Percentiles rank a stretch among this genome's conserved stretches.
Evolutionary conservation across 2,113 vertebrate species (phyloP).

Genomic region (Speoplatyrhinus poulsoni): DNA sequence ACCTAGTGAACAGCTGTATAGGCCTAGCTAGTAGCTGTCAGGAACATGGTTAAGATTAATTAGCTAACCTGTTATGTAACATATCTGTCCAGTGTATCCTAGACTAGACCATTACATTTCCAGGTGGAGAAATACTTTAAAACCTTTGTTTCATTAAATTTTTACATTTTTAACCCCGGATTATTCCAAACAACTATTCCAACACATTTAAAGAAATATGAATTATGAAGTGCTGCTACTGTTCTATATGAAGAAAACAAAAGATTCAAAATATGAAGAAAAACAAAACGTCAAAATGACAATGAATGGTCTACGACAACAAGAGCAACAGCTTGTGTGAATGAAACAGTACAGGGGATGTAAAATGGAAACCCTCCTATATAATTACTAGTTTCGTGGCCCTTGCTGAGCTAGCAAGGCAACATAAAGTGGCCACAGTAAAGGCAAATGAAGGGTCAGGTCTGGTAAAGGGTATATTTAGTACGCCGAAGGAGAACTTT

Average conservation of each 20-base stretch:
- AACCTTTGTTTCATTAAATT: too few relatives aligned
- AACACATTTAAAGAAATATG: not conserved
- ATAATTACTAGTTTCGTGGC: slow-evolving; percentile 72
- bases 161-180: too few relatives aligned
- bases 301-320: slow-evolving; percentile 46
- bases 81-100: not conserved
- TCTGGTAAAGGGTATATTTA: slow-evolving; percentile 80
- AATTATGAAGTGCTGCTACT: too few relatives aligned
- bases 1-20: slow-evolving; percentile 28
- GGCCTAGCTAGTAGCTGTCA: slow-evolving; percentile 23
- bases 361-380: slow-evolving; percentile 69
- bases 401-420: slow-evolving; percentile 69
- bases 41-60: not conserved
- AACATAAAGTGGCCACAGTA: slow-evolving; percentile 77
- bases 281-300: slow-evolving; percentile 42
- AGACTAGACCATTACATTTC: too few relatives aligned
- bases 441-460: slow-evolving; percentile 79
- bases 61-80: slow-evolving; percentile 21
- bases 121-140: too few relatives aligned
- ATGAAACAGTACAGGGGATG: slow-evolving; percentile 62
- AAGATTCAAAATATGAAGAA: slow-evolving; percentile 17
- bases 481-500: slow-evolving; percentile 65
- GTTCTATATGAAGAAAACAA: not conserved
- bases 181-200: slow-evolving; percentile 6
- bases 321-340: slow-evolving; percentile 59